Evolutionary conservation across 1,140 invertebrate genomes (phyloP).

Genomic region (Saxidomus purpurata): DNA sequence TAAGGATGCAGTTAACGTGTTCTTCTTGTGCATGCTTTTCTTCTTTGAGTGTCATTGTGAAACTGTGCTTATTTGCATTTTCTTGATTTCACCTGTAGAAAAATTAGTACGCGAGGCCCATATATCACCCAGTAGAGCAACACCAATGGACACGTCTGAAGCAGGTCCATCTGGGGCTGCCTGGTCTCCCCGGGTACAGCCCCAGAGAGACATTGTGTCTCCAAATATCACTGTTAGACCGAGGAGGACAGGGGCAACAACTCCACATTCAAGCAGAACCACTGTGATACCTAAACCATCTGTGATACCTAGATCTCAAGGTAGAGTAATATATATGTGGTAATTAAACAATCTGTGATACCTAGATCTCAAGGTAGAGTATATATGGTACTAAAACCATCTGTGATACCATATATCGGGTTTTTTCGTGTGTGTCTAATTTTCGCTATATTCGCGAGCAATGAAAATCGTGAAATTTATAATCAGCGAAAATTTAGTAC

Average conservation of each 20-base stretch:
- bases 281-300: constrained; percentile 57
- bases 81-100: constrained; percentile 68
- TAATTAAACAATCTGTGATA: constrained; percentile 58
- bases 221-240: constrained; percentile 54
- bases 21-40: constrained; percentile 20
- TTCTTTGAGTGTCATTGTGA: background rate
- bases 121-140: background rate
- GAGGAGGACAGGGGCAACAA: background rate
- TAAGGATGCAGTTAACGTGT: too few species aligned
- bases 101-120: constrained; percentile 60
- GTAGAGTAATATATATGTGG: constrained; percentile 38
- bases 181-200: background rate
- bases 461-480: too few species aligned
- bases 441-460: too few species aligned
- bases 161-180: constrained; percentile 3
- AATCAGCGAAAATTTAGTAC: too few species aligned
- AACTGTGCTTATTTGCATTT: constrained; percentile 37
- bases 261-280: background rate
- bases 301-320: constrained; percentile 56
- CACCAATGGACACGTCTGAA: background rate
- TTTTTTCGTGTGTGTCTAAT: too few species aligned
- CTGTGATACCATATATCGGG: constrained; percentile 61
- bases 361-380: constrained; percentile 38
- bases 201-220: background rate
- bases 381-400: constrained; percentile 55